A percentile compares a stretch with the other conserved stretches of the same genome.
These are phyloP conservation scores for Poeciliopsis gracilis DNA, from an alignment of 2,797 vertebrate species.

Conservation along the genomic window DNA sequence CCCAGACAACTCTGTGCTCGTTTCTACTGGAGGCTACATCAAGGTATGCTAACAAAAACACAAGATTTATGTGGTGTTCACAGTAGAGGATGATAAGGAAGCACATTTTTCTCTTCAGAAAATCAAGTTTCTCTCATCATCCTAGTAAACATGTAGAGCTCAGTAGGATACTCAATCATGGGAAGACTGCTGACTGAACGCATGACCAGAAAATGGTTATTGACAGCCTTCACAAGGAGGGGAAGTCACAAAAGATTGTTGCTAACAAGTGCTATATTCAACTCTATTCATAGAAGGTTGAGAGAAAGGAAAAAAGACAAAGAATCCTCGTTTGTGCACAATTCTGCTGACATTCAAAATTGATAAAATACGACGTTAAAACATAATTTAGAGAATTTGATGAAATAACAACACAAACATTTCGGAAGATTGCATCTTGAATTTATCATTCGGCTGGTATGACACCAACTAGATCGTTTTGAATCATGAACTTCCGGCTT, in stretches of 20 bases:
- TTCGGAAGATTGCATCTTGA: not conserved
- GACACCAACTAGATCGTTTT: not conserved
- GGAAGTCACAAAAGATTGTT: not conserved
- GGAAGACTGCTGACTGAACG: too few relatives aligned
- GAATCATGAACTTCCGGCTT: not conserved
- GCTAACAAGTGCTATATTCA: too few relatives aligned
- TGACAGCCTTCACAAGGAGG: not conserved
- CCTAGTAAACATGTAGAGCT: too few relatives aligned
- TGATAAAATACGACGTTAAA: not conserved
- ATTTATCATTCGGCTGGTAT: not conserved
- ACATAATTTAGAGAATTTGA: not conserved
- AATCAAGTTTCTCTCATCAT: not conserved
- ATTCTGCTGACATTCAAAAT: not conserved
- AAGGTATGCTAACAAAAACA: constrained; percentile 79
- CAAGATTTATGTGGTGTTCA: not conserved
- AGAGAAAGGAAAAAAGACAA: not conserved
- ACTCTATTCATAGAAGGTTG: too few relatives aligned
- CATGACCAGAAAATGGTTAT: too few relatives aligned
- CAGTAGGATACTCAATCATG: too few relatives aligned
- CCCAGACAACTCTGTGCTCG: constrained; percentile 85
- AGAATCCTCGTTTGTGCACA: not conserved
- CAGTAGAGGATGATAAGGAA: not conserved
- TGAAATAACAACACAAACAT: not conserved
- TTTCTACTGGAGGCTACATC: constrained; percentile 91
- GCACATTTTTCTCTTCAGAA: not conserved